Evolutionary conservation across 1,140 invertebrate genomes (phyloP), one percentile per base, ranked within the genome.

Genomic region (Trichonephila clavata): DNA sequence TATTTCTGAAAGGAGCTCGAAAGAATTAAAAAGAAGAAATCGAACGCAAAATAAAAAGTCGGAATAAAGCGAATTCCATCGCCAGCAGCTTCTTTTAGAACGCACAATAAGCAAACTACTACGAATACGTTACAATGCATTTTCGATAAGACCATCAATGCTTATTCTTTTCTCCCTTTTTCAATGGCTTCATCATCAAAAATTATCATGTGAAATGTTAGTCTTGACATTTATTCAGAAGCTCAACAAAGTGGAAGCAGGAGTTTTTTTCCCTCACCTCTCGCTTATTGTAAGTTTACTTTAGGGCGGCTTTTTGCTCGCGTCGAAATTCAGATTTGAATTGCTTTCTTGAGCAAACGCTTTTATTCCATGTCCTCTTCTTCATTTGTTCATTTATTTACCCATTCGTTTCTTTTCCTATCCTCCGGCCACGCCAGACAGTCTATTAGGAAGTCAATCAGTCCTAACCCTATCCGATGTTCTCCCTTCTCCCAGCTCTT

Each of bases 391-490:
- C n/a, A 39, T 68, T 88, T 39, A 65, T 65, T 88, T 61, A 8
- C n/a, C 50, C 50, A 59, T 90, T 90, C 88, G 50, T 90, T 90
- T 80, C 88, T 90, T 90, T 91, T 32, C 80, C 60, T 63, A 65
- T 81, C 89, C 80, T 50, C 77, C 59, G 80, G 77, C 90, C 90
- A 84, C 50, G 57, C 80, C 50, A 83, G 90, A 83, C 71, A 91
- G 90, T 91, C 90, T 91, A 91, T 83, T 88, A 83, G 90, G 71
- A 65, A 91, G 90, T 91, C 71, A 83, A 91, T 91, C 80, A 91
- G 90, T 91, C 90, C 71, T 91, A 91, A 83, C 80, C 90, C 80
- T 91, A 91, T 91, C 89, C 89, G 57, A 60, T 60, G 71, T n/a
- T 50, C 65, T 90, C 50, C 68, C 87, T 32, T 68, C n/a, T 18